phyloP scores from a whole-genome alignment of 1,140 invertebrate genomes.

The Propsilocerus akamusi region DNA sequence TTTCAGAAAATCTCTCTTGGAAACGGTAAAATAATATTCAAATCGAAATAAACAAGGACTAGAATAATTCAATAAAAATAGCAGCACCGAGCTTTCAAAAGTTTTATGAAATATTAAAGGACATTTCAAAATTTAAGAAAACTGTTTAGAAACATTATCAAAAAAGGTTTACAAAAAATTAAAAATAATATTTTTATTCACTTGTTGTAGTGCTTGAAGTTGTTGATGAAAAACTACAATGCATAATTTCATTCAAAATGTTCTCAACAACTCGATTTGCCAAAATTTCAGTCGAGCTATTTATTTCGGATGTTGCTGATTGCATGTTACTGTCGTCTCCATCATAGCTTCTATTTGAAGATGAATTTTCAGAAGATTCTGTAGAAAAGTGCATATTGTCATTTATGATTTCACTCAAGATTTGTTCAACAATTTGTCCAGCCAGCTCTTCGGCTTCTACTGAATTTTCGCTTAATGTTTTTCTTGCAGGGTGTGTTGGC shows the following conservation, averaged over 20 bases:
- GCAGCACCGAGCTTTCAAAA: too few species aligned
- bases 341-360: conserved; percentile 2
- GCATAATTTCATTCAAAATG: neutral
- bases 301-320: neutral
- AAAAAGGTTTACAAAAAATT: too few species aligned
- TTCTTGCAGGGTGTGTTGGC: neutral
- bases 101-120: too few species aligned
- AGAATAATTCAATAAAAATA: too few species aligned
- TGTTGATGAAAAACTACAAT: neutral
- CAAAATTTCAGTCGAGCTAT: conserved; percentile 5
- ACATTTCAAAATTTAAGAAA: too few species aligned
- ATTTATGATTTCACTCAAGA: neutral
- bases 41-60: too few species aligned
- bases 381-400: neutral
- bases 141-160: too few species aligned
- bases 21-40: too few species aligned
- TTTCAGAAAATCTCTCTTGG: too few species aligned
- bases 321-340: conserved; percentile 1
- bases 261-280: neutral
- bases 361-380: neutral
- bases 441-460: neutral
- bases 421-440: neutral
- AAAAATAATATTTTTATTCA: too few species aligned
- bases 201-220: neutral
- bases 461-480: neutral